Percentiles rank a stretch among this genome's conserved stretches.
These are phyloP conservation scores for Xenopus petersii DNA, from an alignment of 2,797 vertebrate species.

Conservation along the genomic window DNA sequence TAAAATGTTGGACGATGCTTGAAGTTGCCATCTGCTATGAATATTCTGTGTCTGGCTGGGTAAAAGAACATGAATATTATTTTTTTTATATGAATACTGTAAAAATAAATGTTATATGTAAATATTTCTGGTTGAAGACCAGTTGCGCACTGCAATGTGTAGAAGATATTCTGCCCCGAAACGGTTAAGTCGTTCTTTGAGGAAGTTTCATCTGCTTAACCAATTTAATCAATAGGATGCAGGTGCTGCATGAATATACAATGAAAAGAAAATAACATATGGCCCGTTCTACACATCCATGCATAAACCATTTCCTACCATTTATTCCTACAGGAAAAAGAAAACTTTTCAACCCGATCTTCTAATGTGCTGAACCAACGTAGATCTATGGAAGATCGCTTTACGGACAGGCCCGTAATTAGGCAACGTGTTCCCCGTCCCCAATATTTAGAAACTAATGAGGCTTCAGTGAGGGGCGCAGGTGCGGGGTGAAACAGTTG, in stretches of 20 bases:
- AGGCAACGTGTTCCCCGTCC: neutral
- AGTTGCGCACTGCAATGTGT: too few species aligned
- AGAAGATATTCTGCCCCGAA: too few species aligned
- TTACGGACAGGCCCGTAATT: constrained; percentile 10
- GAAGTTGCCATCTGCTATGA: too few species aligned
- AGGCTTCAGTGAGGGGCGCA: neutral
- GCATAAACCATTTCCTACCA: constrained; percentile 30
- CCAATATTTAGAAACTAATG: neutral
- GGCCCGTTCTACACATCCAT: constrained; percentile 24
- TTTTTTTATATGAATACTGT: too few species aligned
- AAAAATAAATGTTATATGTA: too few species aligned
- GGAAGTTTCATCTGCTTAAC: too few species aligned
- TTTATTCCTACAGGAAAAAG: constrained; percentile 41
- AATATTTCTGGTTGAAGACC: too few species aligned
- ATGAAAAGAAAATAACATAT: constrained; percentile 26
- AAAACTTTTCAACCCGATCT: constrained; percentile 2
- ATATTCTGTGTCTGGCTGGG: too few species aligned
- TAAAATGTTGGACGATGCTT: too few species aligned
- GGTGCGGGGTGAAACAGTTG: neutral
- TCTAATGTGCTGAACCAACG: constrained; percentile 27
- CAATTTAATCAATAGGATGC: too few species aligned
- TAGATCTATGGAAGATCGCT: constrained; percentile 17
- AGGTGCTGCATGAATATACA: neutral
- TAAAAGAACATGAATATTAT: too few species aligned
- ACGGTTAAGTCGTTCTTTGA: too few species aligned